Percentiles rank a stretch among this genome's conserved stretches.
Evolutionary conservation across 2,797 vertebrate species (phyloP).

Genomic region (Vireo griseus): DNA sequence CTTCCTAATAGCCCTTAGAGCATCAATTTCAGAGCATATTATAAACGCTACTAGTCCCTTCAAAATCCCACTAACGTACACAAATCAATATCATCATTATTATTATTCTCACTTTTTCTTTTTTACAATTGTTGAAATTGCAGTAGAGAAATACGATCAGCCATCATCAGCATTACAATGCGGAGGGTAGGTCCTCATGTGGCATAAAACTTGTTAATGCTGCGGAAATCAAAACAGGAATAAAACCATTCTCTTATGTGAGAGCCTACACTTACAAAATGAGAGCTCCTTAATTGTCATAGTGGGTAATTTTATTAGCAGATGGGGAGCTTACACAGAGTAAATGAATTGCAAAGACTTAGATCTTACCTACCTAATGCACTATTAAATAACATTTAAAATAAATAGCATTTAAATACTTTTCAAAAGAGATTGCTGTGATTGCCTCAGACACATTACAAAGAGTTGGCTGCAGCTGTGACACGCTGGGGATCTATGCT

Average conservation of each 20-base stretch:
- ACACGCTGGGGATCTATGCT: fast-evolving
- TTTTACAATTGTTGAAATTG: conserved; percentile 2
- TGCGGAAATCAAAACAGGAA: neutral
- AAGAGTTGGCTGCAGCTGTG: neutral
- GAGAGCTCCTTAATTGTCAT: neutral
- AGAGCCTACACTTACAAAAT: neutral
- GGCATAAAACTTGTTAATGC: neutral
- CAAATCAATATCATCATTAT: neutral
- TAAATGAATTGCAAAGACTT: neutral
- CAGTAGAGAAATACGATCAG: neutral
- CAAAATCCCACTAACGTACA: neutral
- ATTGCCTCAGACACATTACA: neutral
- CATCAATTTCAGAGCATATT: neutral
- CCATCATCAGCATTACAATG: neutral
- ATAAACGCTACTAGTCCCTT: neutral
- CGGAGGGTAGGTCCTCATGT: neutral
- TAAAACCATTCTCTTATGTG: neutral
- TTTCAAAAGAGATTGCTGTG: neutral
- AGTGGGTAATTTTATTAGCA: neutral
- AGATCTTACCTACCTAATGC: neutral
- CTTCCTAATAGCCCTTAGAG: neutral
- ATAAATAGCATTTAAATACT: neutral
- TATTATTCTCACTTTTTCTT: neutral
- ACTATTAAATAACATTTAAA: conserved; percentile 8
- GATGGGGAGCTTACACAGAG: neutral